phyloP scores from a whole-genome alignment of 2,113 vertebrate genomes.

The Orcinus orca region DNA sequence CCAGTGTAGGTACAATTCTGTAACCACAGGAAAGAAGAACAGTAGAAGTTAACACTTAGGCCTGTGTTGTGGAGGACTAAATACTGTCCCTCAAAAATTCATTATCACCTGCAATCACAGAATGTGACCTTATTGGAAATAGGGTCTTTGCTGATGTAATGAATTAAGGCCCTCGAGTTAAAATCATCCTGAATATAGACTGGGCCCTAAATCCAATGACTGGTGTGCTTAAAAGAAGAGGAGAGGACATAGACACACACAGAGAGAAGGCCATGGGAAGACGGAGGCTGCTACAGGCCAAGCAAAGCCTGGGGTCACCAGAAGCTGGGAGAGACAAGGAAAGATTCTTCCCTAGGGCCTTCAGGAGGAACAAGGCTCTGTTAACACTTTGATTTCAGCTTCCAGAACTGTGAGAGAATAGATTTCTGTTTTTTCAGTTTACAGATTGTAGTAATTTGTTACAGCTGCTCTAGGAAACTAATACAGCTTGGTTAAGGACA shows the following conservation, averaged over 20 bases:
- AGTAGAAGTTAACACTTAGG: neutral
- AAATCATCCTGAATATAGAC: neutral
- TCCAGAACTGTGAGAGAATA: neutral
- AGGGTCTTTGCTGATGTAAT: neutral
- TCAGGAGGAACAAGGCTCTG: neutral
- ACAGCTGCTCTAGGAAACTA: neutral
- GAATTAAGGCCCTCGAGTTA: neutral
- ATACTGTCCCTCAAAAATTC: neutral
- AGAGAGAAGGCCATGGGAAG: neutral
- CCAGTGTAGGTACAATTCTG: neutral
- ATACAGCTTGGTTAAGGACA: neutral
- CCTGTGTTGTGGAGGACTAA: neutral
- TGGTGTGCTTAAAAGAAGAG: neutral
- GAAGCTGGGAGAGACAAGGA: neutral
- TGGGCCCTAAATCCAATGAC: neutral
- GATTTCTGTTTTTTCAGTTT: slow-evolving; percentile 11
- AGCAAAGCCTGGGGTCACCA: neutral
- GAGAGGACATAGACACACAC: neutral
- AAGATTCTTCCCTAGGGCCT: neutral
- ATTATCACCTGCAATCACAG: neutral
- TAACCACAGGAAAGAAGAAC: neutral
- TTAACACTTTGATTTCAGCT: neutral
- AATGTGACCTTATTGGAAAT: neutral
- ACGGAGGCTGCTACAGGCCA: neutral
- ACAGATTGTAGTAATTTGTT: neutral